Conservation (phyloP, 2,113 vertebrate species). For the Dolichotis patagonum region DNA sequence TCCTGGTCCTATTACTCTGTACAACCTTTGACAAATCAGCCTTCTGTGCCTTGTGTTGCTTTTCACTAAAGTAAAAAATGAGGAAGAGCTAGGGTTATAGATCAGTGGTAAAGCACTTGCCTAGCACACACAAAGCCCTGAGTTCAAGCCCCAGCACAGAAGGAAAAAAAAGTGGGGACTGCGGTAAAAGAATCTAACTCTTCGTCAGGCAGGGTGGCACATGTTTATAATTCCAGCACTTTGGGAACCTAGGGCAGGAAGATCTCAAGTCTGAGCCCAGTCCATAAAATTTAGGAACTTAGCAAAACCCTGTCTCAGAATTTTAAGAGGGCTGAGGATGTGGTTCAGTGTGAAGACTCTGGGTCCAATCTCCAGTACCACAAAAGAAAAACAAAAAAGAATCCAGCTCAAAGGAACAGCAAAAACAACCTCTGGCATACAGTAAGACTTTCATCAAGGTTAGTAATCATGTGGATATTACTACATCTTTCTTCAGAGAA, state of each 20-base stretch:
- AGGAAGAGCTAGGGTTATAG: background rate
- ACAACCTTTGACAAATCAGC: background rate
- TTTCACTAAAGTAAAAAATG: background rate
- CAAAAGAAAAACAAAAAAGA: background rate
- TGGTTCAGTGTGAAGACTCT: background rate
- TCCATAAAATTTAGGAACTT: background rate
- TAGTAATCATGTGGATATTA: background rate
- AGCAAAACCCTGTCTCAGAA: background rate
- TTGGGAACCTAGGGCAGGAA: background rate
- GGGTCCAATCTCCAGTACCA: background rate
- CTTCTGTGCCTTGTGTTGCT: background rate
- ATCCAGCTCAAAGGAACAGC: background rate
- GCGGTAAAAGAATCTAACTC: background rate
- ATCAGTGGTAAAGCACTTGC: background rate
- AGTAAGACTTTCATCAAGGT: background rate
- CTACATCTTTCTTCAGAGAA: constrained; percentile 36
- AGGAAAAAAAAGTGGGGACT: background rate
- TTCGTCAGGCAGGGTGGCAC: background rate
- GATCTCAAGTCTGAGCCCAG: background rate
- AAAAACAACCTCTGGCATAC: background rate
- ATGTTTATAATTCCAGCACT: background rate
- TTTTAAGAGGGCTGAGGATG: background rate
- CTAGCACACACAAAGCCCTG: background rate
- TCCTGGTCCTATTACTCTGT: background rate
- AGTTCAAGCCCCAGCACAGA: background rate